phyloP scores from a whole-genome alignment of 1,140 invertebrate genomes.

The Hermatobates lingyangjiaoensis region DNA sequence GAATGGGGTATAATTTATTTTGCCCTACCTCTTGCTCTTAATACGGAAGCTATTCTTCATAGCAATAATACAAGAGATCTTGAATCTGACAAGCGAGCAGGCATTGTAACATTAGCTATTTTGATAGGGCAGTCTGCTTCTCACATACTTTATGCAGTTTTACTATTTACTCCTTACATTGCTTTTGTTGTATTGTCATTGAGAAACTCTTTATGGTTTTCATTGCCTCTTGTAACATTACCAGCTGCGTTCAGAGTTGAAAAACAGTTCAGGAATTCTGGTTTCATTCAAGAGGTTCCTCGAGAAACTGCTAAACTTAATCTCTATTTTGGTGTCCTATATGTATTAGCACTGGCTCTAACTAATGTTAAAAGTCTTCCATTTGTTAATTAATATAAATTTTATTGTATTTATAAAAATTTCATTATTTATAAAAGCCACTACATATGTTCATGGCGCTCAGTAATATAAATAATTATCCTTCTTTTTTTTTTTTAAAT shows the following conservation, averaged over 20 bases:
- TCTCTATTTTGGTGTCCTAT: slow-evolving; percentile 75
- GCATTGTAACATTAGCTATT: slow-evolving; percentile 65
- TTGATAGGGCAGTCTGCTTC: slow-evolving; percentile 79
- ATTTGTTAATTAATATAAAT: slow-evolving; percentile 18
- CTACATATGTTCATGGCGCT: no score
- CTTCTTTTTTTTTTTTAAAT: no score
- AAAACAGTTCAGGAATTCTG: slow-evolving; percentile 60
- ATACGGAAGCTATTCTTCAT: slow-evolving; percentile 87
- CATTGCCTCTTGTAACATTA: slow-evolving; percentile 70
- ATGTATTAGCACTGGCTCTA: slow-evolving; percentile 50
- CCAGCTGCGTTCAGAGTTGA: slow-evolving; percentile 77
- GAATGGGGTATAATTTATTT: slow-evolving; percentile 78
- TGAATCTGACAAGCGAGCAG: slow-evolving; percentile 19
- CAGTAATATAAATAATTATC: no score
- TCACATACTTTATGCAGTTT: slow-evolving; percentile 72
- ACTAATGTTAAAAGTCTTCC: slow-evolving; percentile 19
- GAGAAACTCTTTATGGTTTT: slow-evolving; percentile 69
- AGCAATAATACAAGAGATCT: slow-evolving; percentile 86
- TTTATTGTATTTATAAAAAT: no score
- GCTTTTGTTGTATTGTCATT: slow-evolving; percentile 65
- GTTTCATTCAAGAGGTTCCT: slow-evolving; percentile 61
- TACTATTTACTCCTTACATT: slow-evolving; percentile 81
- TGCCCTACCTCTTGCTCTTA: slow-evolving; percentile 79
- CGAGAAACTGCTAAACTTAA: slow-evolving; percentile 77
- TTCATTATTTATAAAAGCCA: no score